phyloP scores from a whole-genome alignment of 2,888 invertebrate genomes.

The Cataglyphis altisquamis region DNA sequence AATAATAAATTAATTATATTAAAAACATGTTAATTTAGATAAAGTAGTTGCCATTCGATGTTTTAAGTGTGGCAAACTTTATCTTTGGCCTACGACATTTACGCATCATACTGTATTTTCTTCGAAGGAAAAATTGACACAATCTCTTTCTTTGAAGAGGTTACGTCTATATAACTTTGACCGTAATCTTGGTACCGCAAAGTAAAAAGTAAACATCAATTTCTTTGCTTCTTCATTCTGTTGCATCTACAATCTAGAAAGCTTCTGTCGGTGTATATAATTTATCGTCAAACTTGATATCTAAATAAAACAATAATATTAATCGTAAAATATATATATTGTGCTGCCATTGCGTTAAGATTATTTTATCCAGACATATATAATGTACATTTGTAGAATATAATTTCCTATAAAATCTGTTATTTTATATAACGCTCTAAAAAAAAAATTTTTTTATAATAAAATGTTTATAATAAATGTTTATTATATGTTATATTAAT shows the following conservation, averaged over 20 bases:
- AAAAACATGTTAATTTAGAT: conserved; percentile 27
- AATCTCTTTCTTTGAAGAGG: conserved; percentile 56
- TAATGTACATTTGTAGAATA: neutral
- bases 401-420: neutral
- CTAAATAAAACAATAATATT: conserved; percentile 32
- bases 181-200: conserved; percentile 46
- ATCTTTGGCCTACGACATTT: conserved; percentile 24
- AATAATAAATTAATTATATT: neutral
- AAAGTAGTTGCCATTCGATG: neutral
- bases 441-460: no score
- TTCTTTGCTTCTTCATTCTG: conserved; percentile 51
- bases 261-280: conserved; percentile 31
- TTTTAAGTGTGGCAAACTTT: neutral
- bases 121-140: conserved; percentile 47
- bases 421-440: neutral
- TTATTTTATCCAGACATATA: neutral
- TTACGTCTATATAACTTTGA: conserved; percentile 54
- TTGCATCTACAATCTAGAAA: conserved; percentile 50
- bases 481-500: neutral
- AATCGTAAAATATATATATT: neutral
- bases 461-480: neutral
- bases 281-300: conserved; percentile 41
- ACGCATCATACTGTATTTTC: conserved; percentile 33
- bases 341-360: neutral
- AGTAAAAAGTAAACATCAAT: conserved; percentile 53